Conservation (phyloP, 1,140 invertebrate species). For the Drosophila ananassae region DNA sequence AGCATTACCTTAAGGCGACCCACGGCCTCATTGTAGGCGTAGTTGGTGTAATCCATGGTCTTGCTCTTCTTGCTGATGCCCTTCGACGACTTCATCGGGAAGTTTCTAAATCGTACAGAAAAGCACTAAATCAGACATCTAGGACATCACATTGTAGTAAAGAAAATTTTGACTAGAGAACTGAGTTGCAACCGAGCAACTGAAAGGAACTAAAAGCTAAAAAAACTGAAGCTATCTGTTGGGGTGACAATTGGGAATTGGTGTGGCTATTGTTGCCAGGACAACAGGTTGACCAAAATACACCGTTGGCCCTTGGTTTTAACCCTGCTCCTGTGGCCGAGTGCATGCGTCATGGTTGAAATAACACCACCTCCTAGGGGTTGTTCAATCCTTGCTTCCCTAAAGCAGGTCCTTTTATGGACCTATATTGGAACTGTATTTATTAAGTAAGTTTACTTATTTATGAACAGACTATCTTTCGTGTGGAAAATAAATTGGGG, state of each 20-base stretch:
- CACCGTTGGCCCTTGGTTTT: conserved; percentile 34
- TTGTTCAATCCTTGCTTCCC: conserved; percentile 43
- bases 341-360: conserved; percentile 53
- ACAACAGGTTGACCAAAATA: conserved; percentile 74
- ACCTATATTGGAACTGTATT: background rate
- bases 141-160: conserved; percentile 56
- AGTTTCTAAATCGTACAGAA: conserved; percentile 64
- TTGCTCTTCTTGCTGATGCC: conserved; percentile 85
- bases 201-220: conserved; percentile 33
- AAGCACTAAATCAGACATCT: conserved; percentile 1
- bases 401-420: conserved; percentile 11
- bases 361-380: conserved; percentile 32
- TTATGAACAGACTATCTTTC: background rate
- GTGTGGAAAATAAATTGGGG: background rate
- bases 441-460: background rate
- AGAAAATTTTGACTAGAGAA: conserved; percentile 22
- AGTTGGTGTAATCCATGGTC: conserved; percentile 91
- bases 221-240: conserved; percentile 47
- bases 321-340: conserved; percentile 49
- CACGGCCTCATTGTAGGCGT: conserved; percentile 92
- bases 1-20: conserved; percentile 90
- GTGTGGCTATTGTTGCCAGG: conserved; percentile 53
- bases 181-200: conserved; percentile 37
- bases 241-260: conserved; percentile 59
- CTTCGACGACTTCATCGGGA: conserved; percentile 79